Evolutionary conservation across 2,888 invertebrate genomes (phyloP), one percentile per base, ranked within the genome.

Genomic region (Vannuccia rotundouncinata): DNA sequence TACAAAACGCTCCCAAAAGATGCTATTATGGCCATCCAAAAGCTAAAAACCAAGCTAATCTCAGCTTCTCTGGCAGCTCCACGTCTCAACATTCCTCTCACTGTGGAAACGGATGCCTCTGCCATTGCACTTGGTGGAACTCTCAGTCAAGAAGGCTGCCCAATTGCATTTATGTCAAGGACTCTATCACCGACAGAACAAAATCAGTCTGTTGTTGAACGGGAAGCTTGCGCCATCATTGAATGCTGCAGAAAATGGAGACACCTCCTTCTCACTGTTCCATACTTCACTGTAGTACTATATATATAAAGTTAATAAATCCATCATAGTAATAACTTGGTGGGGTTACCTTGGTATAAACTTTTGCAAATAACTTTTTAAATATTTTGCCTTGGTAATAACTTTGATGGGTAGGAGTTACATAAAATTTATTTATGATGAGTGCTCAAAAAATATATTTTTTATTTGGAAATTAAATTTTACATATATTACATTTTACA

Each of bases 141-240:
- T 27, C 74, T 73, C 25, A 73, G 28, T 73, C 74, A 73, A 27
- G 74, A 73, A 25, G 74, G 28, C 2, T 10, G 74, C 25, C 74
- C 74, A 25, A 73, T 73, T 10, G 74, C 74, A 22, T 73, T 73
- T 73, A 73, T 73, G 74, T 73, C 74, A n/a, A 73, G 74, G 28
- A 27, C 74, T 25, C 28, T 73, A 73, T 73, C 74, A 73, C 28
- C 74, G 28, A 25, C 74, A 10, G 74, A 73, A 27, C 25, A 73
- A 73, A 27, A 27, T 73, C 74, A 73, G 28, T 73, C 74, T 22
- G 74, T 73, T 73, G 74, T 73, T 10, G 74, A 73, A 27, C 25
- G 28, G 28, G 74, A 73, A 27, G 74, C 74, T 27, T 22, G 25
- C 28, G 74, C 74, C 25, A 73, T 73, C 28, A 73, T 73, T 73